Evolutionary conservation across 2,797 vertebrate genomes (phyloP), one percentile per base, ranked within the genome.

Genomic region (Muscicapa comitata): DNA sequence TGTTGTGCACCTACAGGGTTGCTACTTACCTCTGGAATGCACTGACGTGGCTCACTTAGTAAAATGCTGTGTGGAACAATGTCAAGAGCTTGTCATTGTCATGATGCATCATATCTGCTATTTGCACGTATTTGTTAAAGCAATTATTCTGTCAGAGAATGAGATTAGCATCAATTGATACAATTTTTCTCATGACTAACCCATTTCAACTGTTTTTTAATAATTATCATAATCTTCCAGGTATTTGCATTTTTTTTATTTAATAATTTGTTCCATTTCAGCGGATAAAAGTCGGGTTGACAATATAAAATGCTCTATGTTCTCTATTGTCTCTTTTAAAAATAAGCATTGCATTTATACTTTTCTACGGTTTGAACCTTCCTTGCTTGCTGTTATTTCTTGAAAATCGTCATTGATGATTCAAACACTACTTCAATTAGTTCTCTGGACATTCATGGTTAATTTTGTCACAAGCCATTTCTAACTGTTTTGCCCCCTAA

Each of bases 141-240:
- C 65, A 91, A 86, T 96, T 94, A 89, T 26, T n/a, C 65, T 95
- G 89, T 92, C 93, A 95, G 61, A 83, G 59, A 45, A 92, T 55
- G 61, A 82, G 72, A 82, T 85, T 91, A 82, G 24, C 19, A 24
- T 85, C 84, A 89, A 50, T 40, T 70, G 65, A 70, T 94, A 80
- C 2, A 23, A 61, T 59, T 91, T 50, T 82, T 92, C 83, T 94
- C 17, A 77, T 77, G 72, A 91, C 57, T 87, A 92, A 87, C 63
- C 21, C 25, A 45, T 92, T 92, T 79, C 0, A 13, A 71, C 40
- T 91, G 6, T 2, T 75, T 93, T 72, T 84, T 35, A 47, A 76
- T 94, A 76, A 75, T 93, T 54, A 47, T 51, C 3, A 29, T 75
- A 4, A 66, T 62, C 25, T 78, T 88, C 59, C 48, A 85, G 53